phyloP scores from a whole-genome alignment of 1,140 invertebrate species.

The Drosophila repletoides region DNA sequence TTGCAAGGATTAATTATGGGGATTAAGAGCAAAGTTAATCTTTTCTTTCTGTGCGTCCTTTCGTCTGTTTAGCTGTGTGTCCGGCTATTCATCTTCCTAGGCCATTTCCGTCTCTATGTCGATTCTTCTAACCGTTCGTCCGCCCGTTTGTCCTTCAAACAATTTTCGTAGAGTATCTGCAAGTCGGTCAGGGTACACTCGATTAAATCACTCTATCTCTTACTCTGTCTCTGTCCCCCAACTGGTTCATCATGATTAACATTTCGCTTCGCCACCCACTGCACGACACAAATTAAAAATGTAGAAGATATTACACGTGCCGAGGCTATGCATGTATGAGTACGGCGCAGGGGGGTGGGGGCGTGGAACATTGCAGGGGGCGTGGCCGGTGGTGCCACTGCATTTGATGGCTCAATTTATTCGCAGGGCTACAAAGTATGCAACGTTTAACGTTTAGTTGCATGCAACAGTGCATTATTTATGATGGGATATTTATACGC shows the following conservation, averaged over 20 bases:
- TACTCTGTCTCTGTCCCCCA: slow-evolving; percentile 55
- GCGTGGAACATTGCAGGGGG: too few relatives aligned
- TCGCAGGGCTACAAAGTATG: slow-evolving; percentile 11
- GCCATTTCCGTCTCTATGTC: too few relatives aligned
- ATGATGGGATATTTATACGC: too few relatives aligned
- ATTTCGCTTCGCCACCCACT: slow-evolving; percentile 10
- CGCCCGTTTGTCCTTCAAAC: background rate
- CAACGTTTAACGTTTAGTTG: slow-evolving; percentile 7
- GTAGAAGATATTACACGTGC: slow-evolving; percentile 43
- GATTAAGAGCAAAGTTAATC: too few relatives aligned
- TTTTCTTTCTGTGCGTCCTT: too few relatives aligned
- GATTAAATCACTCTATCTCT: slow-evolving; percentile 10
- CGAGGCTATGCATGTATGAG: background rate
- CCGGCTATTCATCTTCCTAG: too few relatives aligned
- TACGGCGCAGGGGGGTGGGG: background rate
- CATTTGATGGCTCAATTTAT: slow-evolving; percentile 17
- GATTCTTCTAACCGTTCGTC: background rate
- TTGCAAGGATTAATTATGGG: too few relatives aligned
- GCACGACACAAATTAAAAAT: slow-evolving; percentile 60
- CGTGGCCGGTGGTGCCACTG: background rate
- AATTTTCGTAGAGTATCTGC: too few relatives aligned
- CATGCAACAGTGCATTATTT: background rate
- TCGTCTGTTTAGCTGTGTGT: too few relatives aligned
- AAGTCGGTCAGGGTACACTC: too few relatives aligned
- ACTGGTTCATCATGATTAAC: slow-evolving; percentile 79